phyloP scores from a whole-genome alignment of 2,888 invertebrate genomes.

The Eucera pruinosa region DNA sequence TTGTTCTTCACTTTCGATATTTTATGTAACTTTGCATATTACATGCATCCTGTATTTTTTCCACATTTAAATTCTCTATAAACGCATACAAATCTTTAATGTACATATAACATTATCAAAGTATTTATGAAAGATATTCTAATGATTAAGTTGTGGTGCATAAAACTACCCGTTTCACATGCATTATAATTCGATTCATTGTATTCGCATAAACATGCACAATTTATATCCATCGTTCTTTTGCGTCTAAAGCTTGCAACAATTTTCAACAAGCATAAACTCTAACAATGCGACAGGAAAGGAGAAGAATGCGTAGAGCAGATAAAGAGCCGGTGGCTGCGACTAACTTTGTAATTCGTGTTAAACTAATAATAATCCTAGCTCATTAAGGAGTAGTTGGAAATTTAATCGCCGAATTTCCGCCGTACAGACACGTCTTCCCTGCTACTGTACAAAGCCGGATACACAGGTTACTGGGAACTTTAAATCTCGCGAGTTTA shows the following conservation, averaged over 20 bases:
- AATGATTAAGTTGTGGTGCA: no score
- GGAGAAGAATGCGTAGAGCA: slow-evolving; percentile 6
- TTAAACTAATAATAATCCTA: slow-evolving; percentile 51
- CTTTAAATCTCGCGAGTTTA: slow-evolving; percentile 53
- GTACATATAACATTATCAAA: no score
- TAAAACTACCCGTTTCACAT: no score
- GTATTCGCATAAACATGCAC: no score
- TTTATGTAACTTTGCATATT: no score
- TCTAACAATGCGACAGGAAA: neutral
- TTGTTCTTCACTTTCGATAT: no score
- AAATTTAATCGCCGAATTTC: slow-evolving; percentile 51
- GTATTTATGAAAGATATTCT: no score
- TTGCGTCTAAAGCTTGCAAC: neutral
- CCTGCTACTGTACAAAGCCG: slow-evolving; percentile 14
- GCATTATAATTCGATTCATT: no score
- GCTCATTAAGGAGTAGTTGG: slow-evolving; percentile 41
- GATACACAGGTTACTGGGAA: slow-evolving; percentile 24
- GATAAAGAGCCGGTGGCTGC: slow-evolving; percentile 18
- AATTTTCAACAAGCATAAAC: neutral
- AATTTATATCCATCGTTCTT: no score
- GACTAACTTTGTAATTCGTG: slow-evolving; percentile 34
- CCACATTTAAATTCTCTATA: no score
- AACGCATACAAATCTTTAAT: no score
- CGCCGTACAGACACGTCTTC: slow-evolving; percentile 7
- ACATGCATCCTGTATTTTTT: no score